These are phyloP conservation scores for Icerya purchasi DNA, from an alignment of 2,888 invertebrate species.

Conservation along the genomic window DNA sequence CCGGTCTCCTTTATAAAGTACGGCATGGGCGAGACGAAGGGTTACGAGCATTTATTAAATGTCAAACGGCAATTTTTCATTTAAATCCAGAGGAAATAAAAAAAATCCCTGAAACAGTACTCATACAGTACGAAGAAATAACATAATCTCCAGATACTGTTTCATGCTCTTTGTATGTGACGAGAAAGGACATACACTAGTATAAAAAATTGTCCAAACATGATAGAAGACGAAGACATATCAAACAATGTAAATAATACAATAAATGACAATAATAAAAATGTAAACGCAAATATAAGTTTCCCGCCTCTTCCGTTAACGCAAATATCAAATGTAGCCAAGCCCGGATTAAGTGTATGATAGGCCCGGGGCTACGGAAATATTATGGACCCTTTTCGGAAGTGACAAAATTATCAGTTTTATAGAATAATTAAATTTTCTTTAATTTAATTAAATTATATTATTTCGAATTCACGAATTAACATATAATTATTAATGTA, in stretches of 20 bases:
- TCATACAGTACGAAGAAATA: neutral
- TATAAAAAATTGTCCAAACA: neutral
- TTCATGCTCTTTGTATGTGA: neutral
- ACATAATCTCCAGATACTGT: neutral
- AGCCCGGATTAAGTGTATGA: too few relatives aligned
- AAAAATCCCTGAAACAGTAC: neutral
- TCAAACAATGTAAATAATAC: neutral
- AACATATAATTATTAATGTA: too few relatives aligned
- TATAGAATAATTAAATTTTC: too few relatives aligned
- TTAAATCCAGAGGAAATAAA: neutral
- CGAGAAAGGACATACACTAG: too few relatives aligned
- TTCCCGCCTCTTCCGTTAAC: neutral
- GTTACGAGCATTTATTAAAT: neutral
- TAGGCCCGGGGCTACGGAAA: too few relatives aligned
- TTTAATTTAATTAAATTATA: too few relatives aligned
- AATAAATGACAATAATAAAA: neutral
- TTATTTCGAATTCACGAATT: too few relatives aligned
- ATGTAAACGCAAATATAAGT: neutral
- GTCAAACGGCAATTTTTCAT: neutral
- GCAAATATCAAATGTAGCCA: neutral
- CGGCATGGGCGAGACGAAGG: neutral
- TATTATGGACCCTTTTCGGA: too few relatives aligned
- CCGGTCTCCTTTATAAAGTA: neutral
- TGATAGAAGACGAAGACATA: neutral
- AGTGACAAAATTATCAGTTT: too few relatives aligned